Evolutionary conservation across 2,113 vertebrate species (phyloP), one percentile per base, ranked within the genome.

Genomic region (Myanophis thanlyinensis): DNA sequence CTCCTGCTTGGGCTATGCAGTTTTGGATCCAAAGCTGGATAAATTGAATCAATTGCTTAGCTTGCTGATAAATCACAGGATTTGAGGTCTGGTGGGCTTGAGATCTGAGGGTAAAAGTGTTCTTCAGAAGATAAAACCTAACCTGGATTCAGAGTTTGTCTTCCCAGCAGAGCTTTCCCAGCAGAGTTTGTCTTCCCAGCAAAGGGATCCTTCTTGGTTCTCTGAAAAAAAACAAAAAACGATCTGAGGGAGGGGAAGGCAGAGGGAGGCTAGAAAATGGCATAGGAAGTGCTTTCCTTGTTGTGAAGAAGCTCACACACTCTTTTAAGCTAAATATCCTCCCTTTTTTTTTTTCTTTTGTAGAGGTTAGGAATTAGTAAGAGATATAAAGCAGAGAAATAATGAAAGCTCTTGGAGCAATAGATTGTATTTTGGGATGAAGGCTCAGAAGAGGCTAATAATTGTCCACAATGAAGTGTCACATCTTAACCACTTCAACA

Each of bases 401-500:
- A 47, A 92, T 89, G 49, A 92, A 89, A 53, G 59, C 25, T 84
- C 9, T 80, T 22, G 48, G 40, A 22, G 87, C 59, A 89, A 48
- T 53, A 56, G 87, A 49, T 89, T 56, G 47, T 92, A 49, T 44
- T 15, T 9, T 80, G 44, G 22, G 44, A 13, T 40, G 80, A 30
- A 85, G 30, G 35, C 27, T 89, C 22, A 18, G 67, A 89, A 85
- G 87, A 92, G 87, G 51, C 87, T 92, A 91, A 48, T 62, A 92
- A 88, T 85, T 89, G 73, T 22, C 73, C 88, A 49, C 52, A 89
- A 56, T 89, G 88, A 89, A 92, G 87, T 89, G 67, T 53, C 88
- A 92, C 62, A 52, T 23, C n/a, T 51, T 89, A 59, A 56, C 52
- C 53, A 22, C 12, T 40, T 30, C 80, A 85, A 15, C 73, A 85